A percentile compares a stretch with the other conserved stretches of the same genome.
phyloP scores from a whole-genome alignment of 37 sponge, comb jelly and placozoan species.

The Petrosia ficiformis region DNA sequence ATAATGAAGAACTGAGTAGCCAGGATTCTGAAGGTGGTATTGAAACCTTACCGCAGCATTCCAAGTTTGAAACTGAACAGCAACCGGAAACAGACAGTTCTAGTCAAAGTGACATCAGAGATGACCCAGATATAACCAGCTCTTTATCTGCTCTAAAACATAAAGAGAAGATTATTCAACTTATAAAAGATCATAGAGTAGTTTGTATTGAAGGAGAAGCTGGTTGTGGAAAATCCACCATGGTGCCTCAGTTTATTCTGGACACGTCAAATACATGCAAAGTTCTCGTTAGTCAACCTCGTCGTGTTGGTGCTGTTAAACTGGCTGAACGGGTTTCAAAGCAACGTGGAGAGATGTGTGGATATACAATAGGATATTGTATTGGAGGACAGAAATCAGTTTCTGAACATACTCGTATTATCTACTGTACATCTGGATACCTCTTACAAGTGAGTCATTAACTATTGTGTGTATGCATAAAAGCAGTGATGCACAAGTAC shows the following conservation, averaged over 20 bases:
- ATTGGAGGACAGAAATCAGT: constrained; percentile 52
- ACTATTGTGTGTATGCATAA: background rate
- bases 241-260: constrained; percentile 73
- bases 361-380: constrained; percentile 63
- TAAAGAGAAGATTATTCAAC: constrained; percentile 43
- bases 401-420: constrained; percentile 11
- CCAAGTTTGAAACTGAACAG: too few relatives aligned
- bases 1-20: too few relatives aligned
- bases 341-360: constrained; percentile 33
- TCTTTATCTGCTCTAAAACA: constrained; percentile 55
- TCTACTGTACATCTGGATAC: constrained; percentile 73
- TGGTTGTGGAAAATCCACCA: constrained; percentile 80
- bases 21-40: too few relatives aligned
- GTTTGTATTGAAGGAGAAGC: constrained; percentile 72
- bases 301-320: constrained; percentile 62
- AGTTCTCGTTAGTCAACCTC: constrained; percentile 72
- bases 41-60: too few relatives aligned
- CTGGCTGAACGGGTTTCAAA: constrained; percentile 62
- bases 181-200: constrained; percentile 40
- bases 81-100: too few relatives aligned
- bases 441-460: constrained; percentile 49
- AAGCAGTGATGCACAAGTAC: too few relatives aligned
- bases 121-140: background rate
- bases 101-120: too few relatives aligned
- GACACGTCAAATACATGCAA: constrained; percentile 1